These are phyloP conservation scores for Sarcophaga carnaria DNA, from an alignment of 2,888 invertebrate genomes.

Conservation along the genomic window DNA sequence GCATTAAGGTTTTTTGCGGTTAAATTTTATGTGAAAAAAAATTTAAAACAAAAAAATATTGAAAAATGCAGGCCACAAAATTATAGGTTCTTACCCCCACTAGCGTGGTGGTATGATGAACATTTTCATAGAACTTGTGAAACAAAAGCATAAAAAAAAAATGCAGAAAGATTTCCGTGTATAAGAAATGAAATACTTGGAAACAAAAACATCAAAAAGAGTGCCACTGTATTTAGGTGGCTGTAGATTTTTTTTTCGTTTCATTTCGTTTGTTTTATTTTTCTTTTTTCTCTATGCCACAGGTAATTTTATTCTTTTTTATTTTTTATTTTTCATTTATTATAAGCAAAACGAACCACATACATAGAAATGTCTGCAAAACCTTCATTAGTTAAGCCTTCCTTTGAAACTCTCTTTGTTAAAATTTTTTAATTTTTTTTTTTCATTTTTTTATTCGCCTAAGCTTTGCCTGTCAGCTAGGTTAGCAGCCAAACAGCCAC, in stretches of 20 bases:
- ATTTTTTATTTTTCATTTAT: slow-evolving; percentile 8
- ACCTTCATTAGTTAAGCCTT: slow-evolving; percentile 62
- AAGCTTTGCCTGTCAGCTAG: slow-evolving; percentile 3
- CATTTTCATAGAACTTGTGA: background rate
- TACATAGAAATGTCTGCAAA: slow-evolving; percentile 46
- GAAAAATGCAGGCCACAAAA: background rate
- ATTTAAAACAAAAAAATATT: no score
- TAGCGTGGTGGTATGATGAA: background rate
- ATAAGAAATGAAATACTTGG: background rate
- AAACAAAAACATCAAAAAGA: slow-evolving; percentile 58
- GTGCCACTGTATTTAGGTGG: slow-evolving; percentile 52
- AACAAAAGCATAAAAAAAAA: background rate
- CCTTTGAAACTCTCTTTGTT: slow-evolving; percentile 26
- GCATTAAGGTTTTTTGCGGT: no score
- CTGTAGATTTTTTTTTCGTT: slow-evolving; percentile 25
- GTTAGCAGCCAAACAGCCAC: background rate
- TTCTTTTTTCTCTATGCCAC: slow-evolving; percentile 43
- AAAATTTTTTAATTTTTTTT: background rate
- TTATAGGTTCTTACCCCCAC: background rate
- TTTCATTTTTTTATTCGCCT: background rate
- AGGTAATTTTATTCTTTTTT: slow-evolving; percentile 44
- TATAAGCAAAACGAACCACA: slow-evolving; percentile 1
- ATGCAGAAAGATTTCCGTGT: background rate
- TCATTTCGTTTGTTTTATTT: slow-evolving; percentile 34
- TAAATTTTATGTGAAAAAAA: no score